Evolutionary conservation across 2,113 vertebrate species (phyloP).

Genomic region (Syngnathus typhle): DNA sequence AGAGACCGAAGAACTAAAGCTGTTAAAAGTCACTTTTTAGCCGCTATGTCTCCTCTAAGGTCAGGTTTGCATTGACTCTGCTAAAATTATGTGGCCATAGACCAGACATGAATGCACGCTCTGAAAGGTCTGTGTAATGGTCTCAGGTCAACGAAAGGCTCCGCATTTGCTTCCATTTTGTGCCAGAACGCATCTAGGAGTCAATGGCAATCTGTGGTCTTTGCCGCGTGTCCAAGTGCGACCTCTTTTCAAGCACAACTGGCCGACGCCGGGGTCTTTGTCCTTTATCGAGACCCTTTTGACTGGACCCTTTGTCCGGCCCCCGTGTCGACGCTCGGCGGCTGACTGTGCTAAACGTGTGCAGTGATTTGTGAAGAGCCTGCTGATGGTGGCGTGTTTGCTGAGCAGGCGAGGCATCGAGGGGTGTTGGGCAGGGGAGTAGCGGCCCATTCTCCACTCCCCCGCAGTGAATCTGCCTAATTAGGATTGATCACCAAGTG

Average conservation of each 20-base stretch:
- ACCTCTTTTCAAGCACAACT: not conserved
- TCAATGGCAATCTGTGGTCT: constrained; percentile 1
- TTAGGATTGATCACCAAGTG: constrained; percentile 53
- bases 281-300: constrained; percentile 12
- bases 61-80: not conserved
- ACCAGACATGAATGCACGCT: not conserved
- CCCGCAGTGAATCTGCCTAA: constrained; percentile 57
- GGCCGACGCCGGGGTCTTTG: not conserved
- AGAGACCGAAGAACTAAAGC: too few relatives aligned
- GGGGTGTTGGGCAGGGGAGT: constrained; percentile 23
- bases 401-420: constrained; percentile 66
- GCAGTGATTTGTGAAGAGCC: constrained; percentile 71
- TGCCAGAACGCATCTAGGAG: not conserved
- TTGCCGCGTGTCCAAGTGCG: constrained; percentile 1
- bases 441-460: constrained; percentile 54
- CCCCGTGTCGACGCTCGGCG: constrained; percentile 61
- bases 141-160: not conserved
- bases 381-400: constrained; percentile 70
- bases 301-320: constrained; percentile 30
- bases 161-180: not conserved
- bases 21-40: not conserved
- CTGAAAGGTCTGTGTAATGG: not conserved
- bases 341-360: constrained; percentile 71
- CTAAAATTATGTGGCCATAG: not conserved
- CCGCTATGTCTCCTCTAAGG: not conserved